phyloP scores from a whole-genome alignment of 2,888 invertebrate genomes.

The Sturmia bella region DNA sequence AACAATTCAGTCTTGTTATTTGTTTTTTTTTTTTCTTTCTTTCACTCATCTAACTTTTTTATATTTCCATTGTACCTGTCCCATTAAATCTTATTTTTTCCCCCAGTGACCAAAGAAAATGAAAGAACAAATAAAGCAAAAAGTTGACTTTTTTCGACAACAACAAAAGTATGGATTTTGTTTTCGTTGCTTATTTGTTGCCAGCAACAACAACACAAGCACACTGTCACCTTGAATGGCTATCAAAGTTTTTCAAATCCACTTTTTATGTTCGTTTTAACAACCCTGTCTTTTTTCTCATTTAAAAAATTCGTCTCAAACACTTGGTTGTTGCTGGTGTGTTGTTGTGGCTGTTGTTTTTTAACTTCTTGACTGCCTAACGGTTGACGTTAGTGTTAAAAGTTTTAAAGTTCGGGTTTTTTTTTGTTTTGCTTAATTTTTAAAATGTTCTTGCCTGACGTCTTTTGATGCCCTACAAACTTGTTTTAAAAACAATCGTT shows the following conservation, averaged over 20 bases:
- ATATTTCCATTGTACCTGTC: constrained; percentile 61
- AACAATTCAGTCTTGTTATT: constrained; percentile 46
- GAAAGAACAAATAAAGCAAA: constrained; percentile 33
- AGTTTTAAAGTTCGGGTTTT: constrained; percentile 36
- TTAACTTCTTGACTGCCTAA: constrained; percentile 66
- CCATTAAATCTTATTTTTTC: constrained; percentile 64
- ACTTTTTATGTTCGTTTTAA: constrained; percentile 21
- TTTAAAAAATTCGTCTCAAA: constrained; percentile 34
- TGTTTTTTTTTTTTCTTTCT: not conserved
- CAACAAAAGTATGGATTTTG: constrained; percentile 17
- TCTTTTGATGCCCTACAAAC: not conserved
- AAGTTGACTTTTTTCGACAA: constrained; percentile 32
- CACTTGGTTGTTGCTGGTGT: constrained; percentile 33
- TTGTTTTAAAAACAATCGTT: too few relatives aligned
- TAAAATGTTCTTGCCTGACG: not conserved
- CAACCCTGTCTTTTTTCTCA: not conserved
- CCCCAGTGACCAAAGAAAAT: constrained; percentile 64
- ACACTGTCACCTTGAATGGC: constrained; percentile 67
- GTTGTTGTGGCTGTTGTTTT: constrained; percentile 51
- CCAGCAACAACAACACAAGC: constrained; percentile 42
- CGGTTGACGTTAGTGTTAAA: constrained; percentile 60
- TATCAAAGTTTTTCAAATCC: constrained; percentile 62
- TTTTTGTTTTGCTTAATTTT: constrained; percentile 10
- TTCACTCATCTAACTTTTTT: constrained; percentile 8
- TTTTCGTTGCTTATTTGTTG: not conserved